Evolutionary conservation across 2,113 vertebrate genomes (phyloP), one percentile per base, ranked within the genome.

Genomic region (Etheostoma cragini): DNA sequence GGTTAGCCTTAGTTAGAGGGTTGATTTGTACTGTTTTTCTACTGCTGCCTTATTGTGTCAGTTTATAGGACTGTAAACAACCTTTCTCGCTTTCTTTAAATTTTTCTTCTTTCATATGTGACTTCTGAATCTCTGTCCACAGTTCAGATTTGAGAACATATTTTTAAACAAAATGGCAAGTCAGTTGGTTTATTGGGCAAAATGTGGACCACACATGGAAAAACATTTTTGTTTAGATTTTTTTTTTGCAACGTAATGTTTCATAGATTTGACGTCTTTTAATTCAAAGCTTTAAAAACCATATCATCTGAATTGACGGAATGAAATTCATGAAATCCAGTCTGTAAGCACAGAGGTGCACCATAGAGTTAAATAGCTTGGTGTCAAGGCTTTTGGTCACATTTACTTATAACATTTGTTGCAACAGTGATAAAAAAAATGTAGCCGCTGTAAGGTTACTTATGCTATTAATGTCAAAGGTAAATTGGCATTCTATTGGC

Each of bases 381-480:
- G 50, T 65, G 19, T 65, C 6, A 7, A 57, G 24, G 19, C 19
- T 38, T 52, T 53, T 62, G 45, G 70, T 16, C 24, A 74, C 21
- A 33, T 49, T 60, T 50, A 22, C 26, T 47, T n/a, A 30, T 46
- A 45, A 26, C 19, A 72, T 58, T 6, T 30, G 6, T 33, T 16
- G 42, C 22, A 13, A 45, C 6, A 56, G 11, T 52, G 8, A 47
- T 57, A 22, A 35, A 57, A 57, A 22, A 21, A 0, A 58, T 26
- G 26, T 3, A 26, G n/a, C 24, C 57, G n/a, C 15, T 42, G 17
- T 38, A 6, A 71, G n/a, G 53, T 30, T 45, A 63, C 49, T 69
- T 6, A 52, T 74, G 21, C n/a, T 42, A 21, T 76, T 61, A 19
- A 58, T 72, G 61, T 68, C 49, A 76, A 68, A 57, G 26, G 63